Conservation (phyloP, 2,113 vertebrate genomes). For the Pao palembangensis region DNA sequence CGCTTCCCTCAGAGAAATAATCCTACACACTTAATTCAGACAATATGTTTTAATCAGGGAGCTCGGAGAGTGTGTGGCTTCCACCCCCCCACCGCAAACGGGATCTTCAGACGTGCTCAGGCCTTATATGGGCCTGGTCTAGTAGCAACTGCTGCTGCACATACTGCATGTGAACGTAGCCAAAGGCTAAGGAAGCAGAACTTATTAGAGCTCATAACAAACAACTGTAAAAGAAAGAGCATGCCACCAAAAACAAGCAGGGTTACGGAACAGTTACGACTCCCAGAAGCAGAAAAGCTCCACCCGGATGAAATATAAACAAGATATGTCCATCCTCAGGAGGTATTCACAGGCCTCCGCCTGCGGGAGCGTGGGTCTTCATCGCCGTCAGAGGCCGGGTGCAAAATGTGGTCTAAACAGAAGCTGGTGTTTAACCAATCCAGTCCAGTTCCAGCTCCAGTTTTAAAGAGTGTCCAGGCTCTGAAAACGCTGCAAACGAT, state of each 20-base stretch:
- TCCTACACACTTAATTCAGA: slow-evolving; percentile 37
- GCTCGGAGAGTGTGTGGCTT: slow-evolving; percentile 15
- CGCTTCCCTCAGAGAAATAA: slow-evolving; percentile 12
- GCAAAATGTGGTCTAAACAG: too few species aligned
- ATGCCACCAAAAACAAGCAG: slow-evolving; percentile 56
- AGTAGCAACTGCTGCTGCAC: slow-evolving; percentile 59
- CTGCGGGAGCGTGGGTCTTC: too few species aligned
- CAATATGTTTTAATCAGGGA: slow-evolving; percentile 57
- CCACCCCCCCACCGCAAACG: slow-evolving; percentile 41
- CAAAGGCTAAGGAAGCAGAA: slow-evolving; percentile 63
- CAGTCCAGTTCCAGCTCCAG: too few species aligned
- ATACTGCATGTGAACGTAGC: slow-evolving; percentile 51
- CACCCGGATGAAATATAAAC: too few species aligned
- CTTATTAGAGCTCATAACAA: slow-evolving; percentile 70
- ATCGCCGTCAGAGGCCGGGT: too few species aligned
- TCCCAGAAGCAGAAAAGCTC: slow-evolving; percentile 22
- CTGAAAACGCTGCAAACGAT: too few species aligned
- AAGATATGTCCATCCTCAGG: too few species aligned
- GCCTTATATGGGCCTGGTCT: slow-evolving; percentile 73
- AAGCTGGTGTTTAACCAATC: too few species aligned
- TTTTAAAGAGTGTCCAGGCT: too few species aligned
- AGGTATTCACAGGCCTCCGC: too few species aligned
- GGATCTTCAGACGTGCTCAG: slow-evolving; percentile 69
- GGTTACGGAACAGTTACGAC: slow-evolving; percentile 28
- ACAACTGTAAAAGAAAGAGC: slow-evolving; percentile 49